Evolutionary conservation across 2,113 vertebrate species (phyloP), one percentile per base, ranked within the genome.

Genomic region (Pygoscelis antarcticus): DNA sequence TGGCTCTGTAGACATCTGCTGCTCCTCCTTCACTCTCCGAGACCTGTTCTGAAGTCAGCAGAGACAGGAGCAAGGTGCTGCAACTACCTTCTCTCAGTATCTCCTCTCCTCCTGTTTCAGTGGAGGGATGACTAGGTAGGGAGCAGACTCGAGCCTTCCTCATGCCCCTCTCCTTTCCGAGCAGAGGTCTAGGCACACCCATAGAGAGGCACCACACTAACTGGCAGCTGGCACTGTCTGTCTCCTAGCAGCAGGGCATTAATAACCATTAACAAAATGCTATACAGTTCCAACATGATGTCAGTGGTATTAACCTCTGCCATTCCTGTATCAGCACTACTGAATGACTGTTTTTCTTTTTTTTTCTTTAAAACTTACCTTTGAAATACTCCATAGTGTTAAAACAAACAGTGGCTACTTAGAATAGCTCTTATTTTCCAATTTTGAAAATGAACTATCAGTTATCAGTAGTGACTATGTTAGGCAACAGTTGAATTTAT

Each of bases 181-280:
- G 70, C 81, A 90, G 80, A 75, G 61, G 64, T 36, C 71, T 22
- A 83, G 80, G 74, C 92, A 70, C 44, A 61, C 86, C 85, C 40
- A 2, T 75, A 85, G 92, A 57, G 83, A 94, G 84, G 83, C 90
- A 85, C 15, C 70, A 34, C 54, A 11, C 57, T 9, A 83, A 52
- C 62, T 29, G 90, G 87, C 96, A 97, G 97, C 95, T 97, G 97
- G 87, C 82, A 96, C 90, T 94, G 92, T 96, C 95, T 90, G 69
- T 96, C 96, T 96, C 72, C 83, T 90, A 92, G 91, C 93, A 97
- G 96, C 80, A 60, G 83, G 87, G 90, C 96, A 95, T 92, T 96
- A 93, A 96, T 94, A 93, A 89, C 90, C 93, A 97, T 95, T 96
- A 96, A 94, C 74, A 92, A 92, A 96, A 96, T 58, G 72, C 89